Evolutionary conservation across 2,113 vertebrate genomes (phyloP).

Genomic region (Nanger granti): DNA sequence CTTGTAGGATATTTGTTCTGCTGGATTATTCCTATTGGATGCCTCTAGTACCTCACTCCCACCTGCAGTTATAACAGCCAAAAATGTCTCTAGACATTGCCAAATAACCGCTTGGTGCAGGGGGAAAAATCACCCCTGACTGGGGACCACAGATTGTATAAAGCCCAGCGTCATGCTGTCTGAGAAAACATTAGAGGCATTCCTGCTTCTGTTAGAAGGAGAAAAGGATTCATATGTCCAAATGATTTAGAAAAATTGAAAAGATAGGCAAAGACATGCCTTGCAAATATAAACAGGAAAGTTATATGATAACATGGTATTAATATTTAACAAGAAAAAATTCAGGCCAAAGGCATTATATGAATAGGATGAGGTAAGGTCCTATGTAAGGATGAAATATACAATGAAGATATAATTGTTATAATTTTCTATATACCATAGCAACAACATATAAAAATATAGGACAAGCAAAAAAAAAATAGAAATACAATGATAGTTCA

Average conservation of each 20-base stretch:
- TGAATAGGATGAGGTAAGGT: background rate
- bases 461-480: background rate
- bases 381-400: conserved; percentile 16
- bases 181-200: background rate
- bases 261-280: background rate
- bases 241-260: conserved; percentile 13
- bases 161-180: background rate
- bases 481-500: background rate
- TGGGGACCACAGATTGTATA: background rate
- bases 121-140: background rate
- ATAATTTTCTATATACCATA: conserved; percentile 18
- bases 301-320: background rate
- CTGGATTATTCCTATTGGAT: background rate
- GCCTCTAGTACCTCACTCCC: background rate
- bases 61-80: background rate
- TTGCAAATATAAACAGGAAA: background rate
- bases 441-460: background rate
- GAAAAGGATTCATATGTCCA: background rate
- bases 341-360: background rate
- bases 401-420: background rate
- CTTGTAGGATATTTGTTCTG: background rate
- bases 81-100: background rate
- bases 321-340: conserved; percentile 2
- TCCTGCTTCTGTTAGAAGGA: background rate
- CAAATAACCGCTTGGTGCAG: background rate